phyloP scores from a whole-genome alignment of 2,888 invertebrate species.

The Perithous albicinctus region DNA sequence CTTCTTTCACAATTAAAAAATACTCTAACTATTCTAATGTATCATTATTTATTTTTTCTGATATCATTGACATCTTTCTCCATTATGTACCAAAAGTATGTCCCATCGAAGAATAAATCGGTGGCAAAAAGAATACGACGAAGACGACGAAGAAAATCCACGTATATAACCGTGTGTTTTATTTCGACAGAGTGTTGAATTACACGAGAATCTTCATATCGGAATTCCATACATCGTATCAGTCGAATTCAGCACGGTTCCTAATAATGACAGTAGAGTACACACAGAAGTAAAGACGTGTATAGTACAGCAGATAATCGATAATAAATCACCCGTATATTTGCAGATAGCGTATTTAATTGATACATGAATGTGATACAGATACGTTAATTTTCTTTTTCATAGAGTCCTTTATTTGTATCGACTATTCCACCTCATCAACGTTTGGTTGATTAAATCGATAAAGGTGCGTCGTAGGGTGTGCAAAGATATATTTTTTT shows the following conservation, averaged over 20 bases:
- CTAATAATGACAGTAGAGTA: neutral
- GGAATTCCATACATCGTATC: slow-evolving; percentile 17
- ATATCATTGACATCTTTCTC: too few species aligned
- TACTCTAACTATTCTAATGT: too few species aligned
- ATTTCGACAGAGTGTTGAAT: slow-evolving; percentile 23
- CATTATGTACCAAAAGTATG: neutral
- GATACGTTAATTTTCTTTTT: slow-evolving; percentile 42
- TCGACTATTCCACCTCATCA: slow-evolving; percentile 42
- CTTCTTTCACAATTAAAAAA: too few species aligned
- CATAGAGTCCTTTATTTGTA: slow-evolving; percentile 58
- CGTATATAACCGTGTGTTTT: slow-evolving; percentile 26
- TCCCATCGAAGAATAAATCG: neutral
- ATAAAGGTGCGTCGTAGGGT: slow-evolving; percentile 33
- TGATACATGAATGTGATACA: slow-evolving; percentile 60
- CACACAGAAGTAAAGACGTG: neutral
- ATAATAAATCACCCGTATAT: slow-evolving; percentile 65
- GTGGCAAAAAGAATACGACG: neutral
- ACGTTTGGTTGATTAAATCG: slow-evolving; percentile 22
- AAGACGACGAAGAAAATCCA: neutral
- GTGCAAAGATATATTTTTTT: slow-evolving; percentile 18
- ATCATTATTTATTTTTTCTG: too few species aligned
- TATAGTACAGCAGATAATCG: slow-evolving; percentile 1
- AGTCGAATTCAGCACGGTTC: slow-evolving; percentile 21
- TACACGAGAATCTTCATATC: slow-evolving; percentile 33
- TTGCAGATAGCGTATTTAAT: slow-evolving; percentile 57